Evolutionary conservation across 1,140 invertebrate genomes (phyloP), one percentile per base, ranked within the genome.

Genomic region (Drosophila burlai): DNA sequence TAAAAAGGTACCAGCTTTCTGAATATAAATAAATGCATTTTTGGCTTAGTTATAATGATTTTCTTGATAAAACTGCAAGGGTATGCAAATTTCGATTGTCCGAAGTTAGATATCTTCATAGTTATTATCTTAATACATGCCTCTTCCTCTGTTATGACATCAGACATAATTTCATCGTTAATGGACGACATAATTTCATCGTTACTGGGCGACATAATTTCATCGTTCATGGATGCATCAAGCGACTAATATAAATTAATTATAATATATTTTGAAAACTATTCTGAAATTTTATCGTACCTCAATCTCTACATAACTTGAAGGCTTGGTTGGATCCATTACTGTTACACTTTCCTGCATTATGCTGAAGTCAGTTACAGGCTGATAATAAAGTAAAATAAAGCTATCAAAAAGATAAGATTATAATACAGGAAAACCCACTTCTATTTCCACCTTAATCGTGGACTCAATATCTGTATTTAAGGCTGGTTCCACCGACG

Each of bases 161-260:
- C 52, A 38, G 34, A 38, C 34, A 55, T 16, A 3, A 54, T 36
- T 38, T 36, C 52, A 54, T 54, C 50, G 50, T 36, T 54, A 31
- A 0, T 29, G 5, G 26, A 29, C 5, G 4, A 6, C 26, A 54
- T 21, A 5, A 55, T 38, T 55, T 38, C 52, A 55, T 55, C 26
- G 26, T 4, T 21, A 21, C 26, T 26, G 5, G 26, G 2, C 5
- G 3, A 5, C 26, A 54, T 21, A 5, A 54, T 36, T 54, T 54
- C 50, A 54, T 54, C 52, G 52, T 38, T 55, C 34, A 38, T 55
- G 15, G 34, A 24, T 16, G 7, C 34, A 1, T 55, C 52, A 0
- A 55, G 13, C 0, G 13, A 8, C 52, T 55, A 24, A 16, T 38
- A 38, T 9, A 36, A 1, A 21, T 9, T 0, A 0, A 21, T 4